Base-by-base conservation (phyloP, 2,113 vertebrate species). In the Geococcyx californianus region DNA sequence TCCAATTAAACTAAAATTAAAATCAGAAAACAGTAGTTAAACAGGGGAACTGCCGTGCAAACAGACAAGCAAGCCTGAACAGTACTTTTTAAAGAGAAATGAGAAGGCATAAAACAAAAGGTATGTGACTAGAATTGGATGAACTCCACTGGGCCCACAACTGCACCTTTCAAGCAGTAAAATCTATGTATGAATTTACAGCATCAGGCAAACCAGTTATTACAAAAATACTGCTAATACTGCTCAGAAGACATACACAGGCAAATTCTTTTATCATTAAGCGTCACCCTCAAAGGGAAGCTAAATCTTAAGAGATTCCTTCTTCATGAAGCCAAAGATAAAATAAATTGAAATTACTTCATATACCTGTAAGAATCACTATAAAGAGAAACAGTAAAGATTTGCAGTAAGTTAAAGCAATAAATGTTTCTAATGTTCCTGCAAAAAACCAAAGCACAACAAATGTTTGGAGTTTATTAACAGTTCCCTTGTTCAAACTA, bases 401-500 rank as follows among this genome's bases (percentile, higher is more conserved):
- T 72, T 66, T 72, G 44, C 54, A 92, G 21, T 29, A 84, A 87
- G n/a, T 23, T 54, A 56, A 89, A 91, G n/a, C 21, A 79, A 17
- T 26, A 64, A 4, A 0, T 31, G 36, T 49, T 91, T 75, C n/a
- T 60, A 49, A 60, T 8, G 25, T 24, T 91, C 44, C 62, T 60
- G n/a, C 13, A 79, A 85, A 82, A 81, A 86, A 64, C 24, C 20
- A 74, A 94, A 88, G 26, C 47, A 69, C 11, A 47, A 40, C 8
- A 55, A 73, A n/a, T n/a, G 74, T 36, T 15, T 76, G 69, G 74
- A 84, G 38, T 38, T 92, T 24, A 72, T 81, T 64, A 94, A 81
- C 80, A 92, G 33, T 86, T 95, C 70, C 80, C 64, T 78, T 74
- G 86, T 89, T 95, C 91, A 94, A 89, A 60, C 77, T 84, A 84